A percentile compares a stretch with the other conserved stretches of the same genome.
These are phyloP conservation scores for Drosophila leonis DNA, from an alignment of 2,888 invertebrate species.

Conservation along the genomic window DNA sequence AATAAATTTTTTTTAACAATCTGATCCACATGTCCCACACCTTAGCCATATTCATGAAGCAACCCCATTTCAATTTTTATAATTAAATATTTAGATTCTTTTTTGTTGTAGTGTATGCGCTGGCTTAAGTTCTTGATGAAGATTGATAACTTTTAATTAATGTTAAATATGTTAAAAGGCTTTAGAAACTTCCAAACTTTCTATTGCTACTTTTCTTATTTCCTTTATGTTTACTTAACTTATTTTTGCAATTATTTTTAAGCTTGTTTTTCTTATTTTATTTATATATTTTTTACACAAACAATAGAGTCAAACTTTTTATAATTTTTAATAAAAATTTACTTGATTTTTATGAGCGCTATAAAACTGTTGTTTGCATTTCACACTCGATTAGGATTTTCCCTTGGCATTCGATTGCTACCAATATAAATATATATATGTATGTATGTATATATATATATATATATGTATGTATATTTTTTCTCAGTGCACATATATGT, in stretches of 20 bases:
- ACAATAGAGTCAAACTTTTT: background rate
- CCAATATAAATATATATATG: background rate
- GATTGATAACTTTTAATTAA: constrained; percentile 17
- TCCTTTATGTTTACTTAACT: background rate
- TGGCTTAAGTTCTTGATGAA: constrained; percentile 1
- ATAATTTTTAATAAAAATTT: constrained; percentile 23
- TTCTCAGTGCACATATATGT: constrained; percentile 33
- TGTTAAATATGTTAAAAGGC: constrained; percentile 9
- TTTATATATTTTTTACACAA: background rate
- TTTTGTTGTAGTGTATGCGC: constrained; percentile 13
- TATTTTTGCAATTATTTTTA: background rate
- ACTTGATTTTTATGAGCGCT: constrained; percentile 14
- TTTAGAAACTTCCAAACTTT: constrained; percentile 10
- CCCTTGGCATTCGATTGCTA: constrained; percentile 1
- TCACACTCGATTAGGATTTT: constrained; percentile 34
- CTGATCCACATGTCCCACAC: background rate
- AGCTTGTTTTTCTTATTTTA: background rate
- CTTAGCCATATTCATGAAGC: background rate
- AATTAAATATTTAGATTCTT: background rate
- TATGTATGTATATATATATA: background rate
- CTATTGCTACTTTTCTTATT: background rate
- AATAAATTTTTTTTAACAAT: no score
- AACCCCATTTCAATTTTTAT: background rate
- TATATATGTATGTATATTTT: constrained; percentile 22
- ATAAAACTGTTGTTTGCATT: constrained; percentile 25